phyloP scores from a whole-genome alignment of 2,113 vertebrate genomes.

The Mastomys coucha region DNA sequence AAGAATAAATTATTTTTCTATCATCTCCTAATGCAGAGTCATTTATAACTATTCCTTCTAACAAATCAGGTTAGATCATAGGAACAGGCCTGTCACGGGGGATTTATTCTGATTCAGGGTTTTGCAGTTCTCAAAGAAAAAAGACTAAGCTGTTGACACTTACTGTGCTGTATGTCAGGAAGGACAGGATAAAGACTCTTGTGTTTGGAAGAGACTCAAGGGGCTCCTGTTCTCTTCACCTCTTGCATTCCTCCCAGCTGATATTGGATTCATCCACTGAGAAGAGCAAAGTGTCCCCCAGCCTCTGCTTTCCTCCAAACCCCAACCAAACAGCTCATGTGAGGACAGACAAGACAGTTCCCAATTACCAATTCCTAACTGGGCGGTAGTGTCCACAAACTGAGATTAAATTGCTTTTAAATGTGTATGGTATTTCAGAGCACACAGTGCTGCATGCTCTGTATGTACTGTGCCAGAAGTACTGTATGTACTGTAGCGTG shows the following conservation, averaged over 20 bases:
- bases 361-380: not conserved
- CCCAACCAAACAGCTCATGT: not conserved
- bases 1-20: slow-evolving; percentile 4
- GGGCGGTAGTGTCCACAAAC: not conserved
- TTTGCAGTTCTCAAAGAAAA: not conserved
- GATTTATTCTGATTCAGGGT: not conserved
- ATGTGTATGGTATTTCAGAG: not conserved
- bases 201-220: not conserved
- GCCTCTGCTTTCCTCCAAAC: not conserved
- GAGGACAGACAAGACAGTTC: not conserved
- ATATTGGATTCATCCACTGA: not conserved
- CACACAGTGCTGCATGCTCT: not conserved
- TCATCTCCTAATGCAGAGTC: not conserved
- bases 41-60: not conserved
- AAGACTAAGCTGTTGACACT: not conserved
- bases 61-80: not conserved
- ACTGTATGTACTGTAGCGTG: not conserved
- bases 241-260: not conserved
- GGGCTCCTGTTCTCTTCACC: not conserved
- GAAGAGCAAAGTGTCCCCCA: not conserved
- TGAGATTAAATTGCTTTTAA: not conserved
- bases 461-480: not conserved
- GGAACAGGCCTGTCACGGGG: not conserved
- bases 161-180: not conserved
- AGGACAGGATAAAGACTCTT: not conserved